Evolutionary conservation across 2,797 vertebrate species (phyloP).

Genomic region (Myotis myotis): DNA sequence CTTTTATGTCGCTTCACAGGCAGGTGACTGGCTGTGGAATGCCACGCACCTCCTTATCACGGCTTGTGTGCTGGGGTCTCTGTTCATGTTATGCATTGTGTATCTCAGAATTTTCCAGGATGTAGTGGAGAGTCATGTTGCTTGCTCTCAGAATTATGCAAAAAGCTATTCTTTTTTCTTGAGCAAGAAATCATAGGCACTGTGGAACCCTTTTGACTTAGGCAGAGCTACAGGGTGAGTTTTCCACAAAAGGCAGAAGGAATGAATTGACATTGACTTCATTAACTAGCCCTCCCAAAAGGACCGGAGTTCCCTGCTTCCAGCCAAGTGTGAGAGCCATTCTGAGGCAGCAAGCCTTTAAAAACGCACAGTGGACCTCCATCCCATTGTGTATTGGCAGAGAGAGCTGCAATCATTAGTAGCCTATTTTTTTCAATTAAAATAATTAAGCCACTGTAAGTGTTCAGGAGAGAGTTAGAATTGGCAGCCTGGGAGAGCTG

Average conservation of each 20-base stretch:
- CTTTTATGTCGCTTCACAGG: slow-evolving; percentile 56
- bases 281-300: background rate
- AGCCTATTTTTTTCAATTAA: slow-evolving; percentile 50
- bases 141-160: slow-evolving; percentile 61
- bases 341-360: background rate
- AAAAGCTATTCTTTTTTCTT: slow-evolving; percentile 55
- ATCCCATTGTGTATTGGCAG: background rate
- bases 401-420: slow-evolving; percentile 43
- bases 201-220: slow-evolving; percentile 42
- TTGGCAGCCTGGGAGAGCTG: background rate
- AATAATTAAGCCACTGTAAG: slow-evolving; percentile 59
- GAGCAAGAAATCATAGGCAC: slow-evolving; percentile 51
- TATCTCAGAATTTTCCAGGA: slow-evolving; percentile 52
- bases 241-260: slow-evolving; percentile 15
- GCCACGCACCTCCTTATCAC: slow-evolving; percentile 53
- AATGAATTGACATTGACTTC: background rate
- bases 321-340: background rate
- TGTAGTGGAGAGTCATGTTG: slow-evolving; percentile 41
- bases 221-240: background rate
- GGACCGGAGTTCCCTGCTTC: background rate
- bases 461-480: background rate
- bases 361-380: background rate
- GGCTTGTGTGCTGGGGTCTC: slow-evolving; percentile 57
- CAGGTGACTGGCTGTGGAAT: slow-evolving; percentile 47
- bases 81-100: slow-evolving; percentile 44